Percentiles rank a stretch among this genome's conserved stretches.
phyloP scores from a whole-genome alignment of 2,888 invertebrate species.

The Scotopteryx bipunctaria region DNA sequence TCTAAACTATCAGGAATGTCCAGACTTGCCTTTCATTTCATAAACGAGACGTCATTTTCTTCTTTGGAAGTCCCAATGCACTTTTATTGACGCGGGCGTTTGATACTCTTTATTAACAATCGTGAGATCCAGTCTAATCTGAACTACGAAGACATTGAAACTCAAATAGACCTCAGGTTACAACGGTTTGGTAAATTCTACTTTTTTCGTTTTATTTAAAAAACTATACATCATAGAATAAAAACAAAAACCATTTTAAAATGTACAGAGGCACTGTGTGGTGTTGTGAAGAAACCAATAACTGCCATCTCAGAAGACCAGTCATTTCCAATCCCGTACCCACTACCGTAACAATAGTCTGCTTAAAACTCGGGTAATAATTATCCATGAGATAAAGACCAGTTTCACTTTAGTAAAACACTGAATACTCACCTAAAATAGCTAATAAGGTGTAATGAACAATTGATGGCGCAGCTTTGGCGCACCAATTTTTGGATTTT shows the following conservation, averaged over 20 bases:
- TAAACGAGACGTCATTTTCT: not conserved
- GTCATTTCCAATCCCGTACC: no score
- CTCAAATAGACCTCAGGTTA: no score
- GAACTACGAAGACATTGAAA: no score
- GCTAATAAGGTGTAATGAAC: slow-evolving; percentile 45
- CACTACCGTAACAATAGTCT: no score
- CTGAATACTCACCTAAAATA: slow-evolving; percentile 49
- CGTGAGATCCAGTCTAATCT: no score
- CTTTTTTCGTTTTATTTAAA: no score
- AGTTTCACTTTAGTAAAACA: not conserved
- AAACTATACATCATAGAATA: no score
- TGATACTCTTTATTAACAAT: not conserved
- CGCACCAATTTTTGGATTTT: slow-evolving; percentile 36
- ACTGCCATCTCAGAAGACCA: no score
- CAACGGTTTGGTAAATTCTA: no score
- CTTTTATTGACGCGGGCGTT: not conserved
- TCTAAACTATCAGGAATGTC: slow-evolving; percentile 25
- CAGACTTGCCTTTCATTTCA: slow-evolving; percentile 20
- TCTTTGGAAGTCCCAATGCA: not conserved
- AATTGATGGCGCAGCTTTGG: slow-evolving; percentile 33
- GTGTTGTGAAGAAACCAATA: no score
- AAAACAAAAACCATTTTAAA: no score
- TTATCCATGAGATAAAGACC: not conserved
- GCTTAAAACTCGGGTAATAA: not conserved
- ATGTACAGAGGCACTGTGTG: no score